Conservation (phyloP, 2,113 vertebrate species). For the Larimichthys polyactis region DNA sequence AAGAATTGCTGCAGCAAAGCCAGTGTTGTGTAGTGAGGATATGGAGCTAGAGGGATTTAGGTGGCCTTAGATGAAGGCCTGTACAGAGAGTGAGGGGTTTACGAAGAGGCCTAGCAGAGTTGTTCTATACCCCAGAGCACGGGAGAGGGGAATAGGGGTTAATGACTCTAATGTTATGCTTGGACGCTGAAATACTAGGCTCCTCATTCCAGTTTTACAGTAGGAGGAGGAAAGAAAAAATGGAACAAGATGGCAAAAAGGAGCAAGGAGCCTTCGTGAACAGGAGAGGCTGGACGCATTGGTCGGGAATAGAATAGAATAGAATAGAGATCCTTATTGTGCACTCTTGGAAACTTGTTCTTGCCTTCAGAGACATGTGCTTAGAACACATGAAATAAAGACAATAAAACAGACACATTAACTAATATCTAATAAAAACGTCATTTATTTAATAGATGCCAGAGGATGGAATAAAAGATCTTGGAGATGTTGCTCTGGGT, state of each 20-base stretch:
- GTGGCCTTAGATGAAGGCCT: slow-evolving; percentile 71
- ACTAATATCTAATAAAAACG: no score
- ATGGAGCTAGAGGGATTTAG: slow-evolving; percentile 70
- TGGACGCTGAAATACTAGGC: slow-evolving; percentile 77
- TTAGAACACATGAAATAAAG: no score
- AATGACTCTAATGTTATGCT: slow-evolving; percentile 78
- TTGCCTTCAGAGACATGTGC: no score
- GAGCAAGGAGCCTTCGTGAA: slow-evolving; percentile 85
- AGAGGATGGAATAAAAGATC: background rate
- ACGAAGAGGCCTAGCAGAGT: slow-evolving; percentile 66
- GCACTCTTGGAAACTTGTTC: no score
- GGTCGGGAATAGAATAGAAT: no score
- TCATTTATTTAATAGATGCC: background rate
- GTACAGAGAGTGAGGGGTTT: slow-evolving; percentile 67
- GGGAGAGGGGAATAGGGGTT: slow-evolving; percentile 71
- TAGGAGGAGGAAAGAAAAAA: slow-evolving; percentile 35
- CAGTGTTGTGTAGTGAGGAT: slow-evolving; percentile 59
- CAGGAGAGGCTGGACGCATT: slow-evolving; percentile 83
- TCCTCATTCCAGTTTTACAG: slow-evolving; percentile 79
- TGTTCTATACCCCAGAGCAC: slow-evolving; percentile 72
- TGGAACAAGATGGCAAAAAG: slow-evolving; percentile 43
- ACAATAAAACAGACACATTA: no score
- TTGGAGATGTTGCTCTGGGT: background rate
- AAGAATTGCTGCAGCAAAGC: slow-evolving; percentile 57
- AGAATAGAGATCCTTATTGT: no score